phyloP scores from a whole-genome alignment of 2,888 invertebrate genomes.

The Ephialtes manifestator region DNA sequence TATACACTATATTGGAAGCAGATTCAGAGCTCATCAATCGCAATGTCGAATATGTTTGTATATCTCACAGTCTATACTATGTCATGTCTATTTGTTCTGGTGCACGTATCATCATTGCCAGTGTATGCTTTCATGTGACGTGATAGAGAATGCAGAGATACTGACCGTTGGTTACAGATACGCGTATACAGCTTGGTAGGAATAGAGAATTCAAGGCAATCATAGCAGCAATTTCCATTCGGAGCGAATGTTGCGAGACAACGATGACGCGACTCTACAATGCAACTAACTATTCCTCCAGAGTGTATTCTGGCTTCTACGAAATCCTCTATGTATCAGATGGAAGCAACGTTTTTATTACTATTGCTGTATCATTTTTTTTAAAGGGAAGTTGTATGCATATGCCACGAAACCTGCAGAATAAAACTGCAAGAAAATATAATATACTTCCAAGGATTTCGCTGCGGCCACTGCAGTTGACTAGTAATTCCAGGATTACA shows the following conservation, averaged over 20 bases:
- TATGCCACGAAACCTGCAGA: no score
- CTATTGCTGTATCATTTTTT: no score
- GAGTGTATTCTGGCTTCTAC: no score
- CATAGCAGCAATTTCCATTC: constrained; percentile 56
- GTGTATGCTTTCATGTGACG: not conserved
- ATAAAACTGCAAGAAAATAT: no score
- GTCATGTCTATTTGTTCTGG: constrained; percentile 26
- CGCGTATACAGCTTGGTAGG: not conserved
- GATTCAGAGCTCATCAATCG: not conserved
- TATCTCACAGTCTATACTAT: not conserved
- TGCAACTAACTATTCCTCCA: no score
- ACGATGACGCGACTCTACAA: not conserved
- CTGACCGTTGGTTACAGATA: not conserved
- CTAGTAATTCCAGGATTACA: no score
- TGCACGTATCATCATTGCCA: not conserved
- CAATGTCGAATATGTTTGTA: not conserved
- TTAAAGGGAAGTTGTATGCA: no score
- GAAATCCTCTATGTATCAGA: no score
- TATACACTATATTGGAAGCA: not conserved
- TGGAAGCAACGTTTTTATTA: no score
- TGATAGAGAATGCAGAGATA: not conserved
- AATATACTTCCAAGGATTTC: no score
- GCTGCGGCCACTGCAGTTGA: no score
- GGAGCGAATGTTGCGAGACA: constrained; percentile 40
- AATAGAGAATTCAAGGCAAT: constrained; percentile 54